Evolutionary conservation across 1,140 invertebrate genomes (phyloP).

Genomic region (Drosophila subpulchrella): DNA sequence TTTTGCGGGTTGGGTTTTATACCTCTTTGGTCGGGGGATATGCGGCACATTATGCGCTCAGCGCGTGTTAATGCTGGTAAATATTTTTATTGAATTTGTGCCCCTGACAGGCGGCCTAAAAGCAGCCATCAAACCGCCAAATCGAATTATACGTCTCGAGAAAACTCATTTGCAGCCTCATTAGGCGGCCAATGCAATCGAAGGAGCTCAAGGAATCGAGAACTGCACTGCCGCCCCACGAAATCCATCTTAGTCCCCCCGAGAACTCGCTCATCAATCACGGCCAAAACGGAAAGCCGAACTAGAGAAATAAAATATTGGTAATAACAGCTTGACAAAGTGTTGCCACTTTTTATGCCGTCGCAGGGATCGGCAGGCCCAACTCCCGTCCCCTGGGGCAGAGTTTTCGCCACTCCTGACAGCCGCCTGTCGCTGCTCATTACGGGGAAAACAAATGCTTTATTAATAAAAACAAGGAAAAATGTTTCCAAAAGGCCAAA

Average conservation of each 20-base stretch:
- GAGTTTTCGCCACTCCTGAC: conserved; percentile 60
- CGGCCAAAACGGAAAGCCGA: conserved; percentile 22
- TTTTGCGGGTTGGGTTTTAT: conserved; percentile 28
- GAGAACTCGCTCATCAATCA: conserved; percentile 60
- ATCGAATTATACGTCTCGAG: conserved; percentile 39
- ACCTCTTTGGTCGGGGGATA: conserved; percentile 3
- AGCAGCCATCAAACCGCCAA: conserved; percentile 31
- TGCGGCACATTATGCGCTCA: conserved; percentile 57
- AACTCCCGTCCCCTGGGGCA: conserved; percentile 39
- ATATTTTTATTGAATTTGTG: conserved; percentile 80
- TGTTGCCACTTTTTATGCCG: conserved; percentile 62
- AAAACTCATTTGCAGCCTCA: conserved; percentile 62
- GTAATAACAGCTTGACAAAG: conserved; percentile 79
- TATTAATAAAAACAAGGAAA: conserved; percentile 70
- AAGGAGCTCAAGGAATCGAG: background rate
- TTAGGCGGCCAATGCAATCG: conserved; percentile 52
- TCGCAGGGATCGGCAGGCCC: conserved; percentile 15
- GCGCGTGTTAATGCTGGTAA: conserved; percentile 78
- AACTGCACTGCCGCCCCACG: conserved; percentile 1
- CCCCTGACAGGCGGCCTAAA: conserved; percentile 24
- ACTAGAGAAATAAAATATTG: conserved; percentile 63
- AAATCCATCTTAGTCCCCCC: conserved; percentile 3
- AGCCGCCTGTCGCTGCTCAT: conserved; percentile 78
- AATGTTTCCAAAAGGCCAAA: conserved; percentile 53
- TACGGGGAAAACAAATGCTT: conserved; percentile 79